phyloP scores from a whole-genome alignment of 2,113 vertebrate species.

The Machaerirhynchus nigripectus region DNA sequence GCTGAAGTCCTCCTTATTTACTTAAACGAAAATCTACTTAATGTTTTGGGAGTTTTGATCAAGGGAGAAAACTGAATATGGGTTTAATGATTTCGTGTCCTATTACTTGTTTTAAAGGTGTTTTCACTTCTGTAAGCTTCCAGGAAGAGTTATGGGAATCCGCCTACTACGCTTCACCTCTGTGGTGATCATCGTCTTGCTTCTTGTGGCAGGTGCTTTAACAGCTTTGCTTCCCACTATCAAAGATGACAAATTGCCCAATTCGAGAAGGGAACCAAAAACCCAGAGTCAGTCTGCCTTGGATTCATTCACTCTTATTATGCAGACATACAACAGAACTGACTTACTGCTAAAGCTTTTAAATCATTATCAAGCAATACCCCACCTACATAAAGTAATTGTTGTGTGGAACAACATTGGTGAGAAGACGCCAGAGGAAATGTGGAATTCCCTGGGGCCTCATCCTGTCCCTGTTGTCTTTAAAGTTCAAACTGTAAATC shows the following conservation, averaged over 20 bases:
- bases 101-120: conserved; percentile 55
- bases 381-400: conserved; percentile 83
- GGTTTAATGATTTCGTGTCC: neutral
- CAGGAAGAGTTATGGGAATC: conserved; percentile 74
- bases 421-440: conserved; percentile 79
- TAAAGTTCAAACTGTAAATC: conserved; percentile 85
- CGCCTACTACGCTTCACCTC: conserved; percentile 71
- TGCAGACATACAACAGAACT: conserved; percentile 92
- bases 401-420: conserved; percentile 94
- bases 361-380: conserved; percentile 92
- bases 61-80: neutral
- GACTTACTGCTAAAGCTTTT: conserved; percentile 89
- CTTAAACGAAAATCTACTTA: neutral
- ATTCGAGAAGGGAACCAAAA: conserved; percentile 58
- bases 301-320: conserved; percentile 86
- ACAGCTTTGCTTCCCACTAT: conserved; percentile 76
- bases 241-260: conserved; percentile 76
- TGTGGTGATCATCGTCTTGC: conserved; percentile 70
- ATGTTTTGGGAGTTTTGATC: neutral
- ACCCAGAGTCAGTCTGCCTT: conserved; percentile 49
- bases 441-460: conserved; percentile 88
- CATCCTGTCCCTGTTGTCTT: conserved; percentile 90
- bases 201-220: conserved; percentile 77
- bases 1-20: neutral
- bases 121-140: conserved; percentile 72